Evolutionary conservation across 2,888 invertebrate species (phyloP).

Genomic region (Lottia scabra): DNA sequence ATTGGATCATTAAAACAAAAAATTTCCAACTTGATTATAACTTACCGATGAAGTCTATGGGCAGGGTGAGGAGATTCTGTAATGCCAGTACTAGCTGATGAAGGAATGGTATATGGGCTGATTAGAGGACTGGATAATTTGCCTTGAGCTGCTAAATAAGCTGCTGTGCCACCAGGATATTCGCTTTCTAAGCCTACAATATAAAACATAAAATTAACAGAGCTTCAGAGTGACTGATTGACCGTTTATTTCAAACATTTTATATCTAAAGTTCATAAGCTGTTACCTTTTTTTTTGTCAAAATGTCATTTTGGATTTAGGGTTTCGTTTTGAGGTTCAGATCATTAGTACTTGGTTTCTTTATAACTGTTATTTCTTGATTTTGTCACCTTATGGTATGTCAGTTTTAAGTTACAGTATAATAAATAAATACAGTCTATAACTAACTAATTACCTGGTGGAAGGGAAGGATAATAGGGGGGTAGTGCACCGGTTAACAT

Average conservation of each 20-base stretch:
- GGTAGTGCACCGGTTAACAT: constrained; percentile 78
- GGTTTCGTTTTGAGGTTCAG: too few relatives aligned
- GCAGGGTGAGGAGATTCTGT: constrained; percentile 71
- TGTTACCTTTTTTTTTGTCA: too few relatives aligned
- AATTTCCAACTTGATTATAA: neutral
- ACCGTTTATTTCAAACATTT: too few relatives aligned
- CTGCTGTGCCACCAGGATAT: constrained; percentile 70
- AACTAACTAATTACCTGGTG: constrained; percentile 64
- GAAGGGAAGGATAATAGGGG: constrained; percentile 78
- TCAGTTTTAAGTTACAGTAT: too few relatives aligned
- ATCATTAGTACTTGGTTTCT: too few relatives aligned
- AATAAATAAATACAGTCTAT: neutral
- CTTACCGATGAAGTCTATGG: constrained; percentile 61
- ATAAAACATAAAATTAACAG: too few relatives aligned
- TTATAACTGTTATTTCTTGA: too few relatives aligned
- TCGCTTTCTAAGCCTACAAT: constrained; percentile 70
- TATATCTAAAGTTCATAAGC: too few relatives aligned
- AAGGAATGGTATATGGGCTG: constrained; percentile 39
- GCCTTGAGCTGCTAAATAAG: constrained; percentile 72
- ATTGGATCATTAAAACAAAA: too few relatives aligned
- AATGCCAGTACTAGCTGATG: constrained; percentile 70
- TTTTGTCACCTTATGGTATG: too few relatives aligned
- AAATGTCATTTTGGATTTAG: too few relatives aligned
- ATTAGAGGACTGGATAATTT: constrained; percentile 45
- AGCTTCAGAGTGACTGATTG: too few relatives aligned